Base-by-base conservation (phyloP, 1,140 invertebrate species). In the Rhyzopertha dominica region DNA sequence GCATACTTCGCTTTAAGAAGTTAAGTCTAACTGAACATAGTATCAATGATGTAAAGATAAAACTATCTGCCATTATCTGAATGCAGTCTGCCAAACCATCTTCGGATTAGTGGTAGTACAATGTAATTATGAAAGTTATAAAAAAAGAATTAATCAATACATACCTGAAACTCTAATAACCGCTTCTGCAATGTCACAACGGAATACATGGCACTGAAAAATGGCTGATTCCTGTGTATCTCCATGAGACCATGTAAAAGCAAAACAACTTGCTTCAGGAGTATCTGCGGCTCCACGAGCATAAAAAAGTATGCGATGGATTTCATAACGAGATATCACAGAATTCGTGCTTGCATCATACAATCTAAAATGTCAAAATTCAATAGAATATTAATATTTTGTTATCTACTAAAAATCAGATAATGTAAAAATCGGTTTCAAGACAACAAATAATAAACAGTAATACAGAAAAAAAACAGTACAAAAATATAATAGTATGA, bases 171-270 rank as follows among this genome's bases (percentile, higher is more conserved):
- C 87, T 77, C 81, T 75, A 30, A 72, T 74, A 22, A 98, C 94
- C n/a, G 92, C 92, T 74, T 98, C 94, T n/a, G 87, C 83, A 62
- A 94, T 87, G 65, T 95, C 87, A 73, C 95, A 98, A 47, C 92
- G 79, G 71, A 98, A 99, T 18, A 96, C 89, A 74, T 96, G 92
- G 72, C 95, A 98, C 68, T 96, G 90, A 71, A 95, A 95, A 32
- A 97, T 85, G 24, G 87, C 82, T 5, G 84, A 84, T 64, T 94
- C 90, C 55, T 83, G 78, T 12, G 84, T 87, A 58, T 94, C 87
- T 3, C 85, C 85, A 62, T 97, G 93, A 19, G 90, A 90, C 80
- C 90, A 97, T 0, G 94, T 98, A 68, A 98, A 97, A 23, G 94
- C 94, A 74, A 98, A 98, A 71, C 95, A 98, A 8, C 87, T 79